Percentiles rank a stretch among this genome's conserved stretches.
Evolutionary conservation across 1,140 invertebrate genomes (phyloP).

Genomic region (Scaptomyza pallida): DNA sequence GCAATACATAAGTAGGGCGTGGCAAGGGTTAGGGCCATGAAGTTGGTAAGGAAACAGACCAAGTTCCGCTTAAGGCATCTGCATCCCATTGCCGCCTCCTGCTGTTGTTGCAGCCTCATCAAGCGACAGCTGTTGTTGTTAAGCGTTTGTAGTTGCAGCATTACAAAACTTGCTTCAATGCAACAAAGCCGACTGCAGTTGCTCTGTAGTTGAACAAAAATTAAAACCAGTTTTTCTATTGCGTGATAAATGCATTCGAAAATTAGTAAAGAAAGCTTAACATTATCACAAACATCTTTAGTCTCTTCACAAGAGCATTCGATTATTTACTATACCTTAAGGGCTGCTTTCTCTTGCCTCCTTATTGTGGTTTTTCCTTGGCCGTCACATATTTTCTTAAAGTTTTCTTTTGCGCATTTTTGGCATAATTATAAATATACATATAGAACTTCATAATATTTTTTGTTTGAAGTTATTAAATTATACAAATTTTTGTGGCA

Average conservation of each 20-base stretch:
- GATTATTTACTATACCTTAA: too few relatives aligned
- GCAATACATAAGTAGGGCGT: constrained; percentile 17
- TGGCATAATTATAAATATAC: constrained; percentile 4
- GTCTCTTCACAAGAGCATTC: constrained; percentile 15
- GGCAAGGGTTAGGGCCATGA: neutral
- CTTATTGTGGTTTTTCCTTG: constrained; percentile 48
- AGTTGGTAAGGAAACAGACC: constrained; percentile 19
- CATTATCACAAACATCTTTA: too few relatives aligned
- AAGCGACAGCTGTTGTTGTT: constrained; percentile 37
- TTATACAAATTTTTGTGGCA: constrained; percentile 69
- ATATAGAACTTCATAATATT: constrained; percentile 12
- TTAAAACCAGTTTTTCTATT: too few relatives aligned
- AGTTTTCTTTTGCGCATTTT: constrained; percentile 46
- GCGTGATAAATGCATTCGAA: too few relatives aligned
- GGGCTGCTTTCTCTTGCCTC: neutral
- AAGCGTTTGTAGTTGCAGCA: constrained; percentile 1
- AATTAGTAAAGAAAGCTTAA: too few relatives aligned
- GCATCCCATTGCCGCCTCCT: constrained; percentile 11
- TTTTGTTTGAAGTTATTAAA: constrained; percentile 57
- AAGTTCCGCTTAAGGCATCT: constrained; percentile 37
- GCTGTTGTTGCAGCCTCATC: constrained; percentile 14
- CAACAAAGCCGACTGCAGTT: constrained; percentile 20
- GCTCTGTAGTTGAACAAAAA: too few relatives aligned
- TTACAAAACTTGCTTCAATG: constrained; percentile 3
- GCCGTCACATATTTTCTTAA: constrained; percentile 58